Base-by-base conservation (phyloP, 2,888 invertebrate genomes). In the Acanthosepion esculentum region DNA sequence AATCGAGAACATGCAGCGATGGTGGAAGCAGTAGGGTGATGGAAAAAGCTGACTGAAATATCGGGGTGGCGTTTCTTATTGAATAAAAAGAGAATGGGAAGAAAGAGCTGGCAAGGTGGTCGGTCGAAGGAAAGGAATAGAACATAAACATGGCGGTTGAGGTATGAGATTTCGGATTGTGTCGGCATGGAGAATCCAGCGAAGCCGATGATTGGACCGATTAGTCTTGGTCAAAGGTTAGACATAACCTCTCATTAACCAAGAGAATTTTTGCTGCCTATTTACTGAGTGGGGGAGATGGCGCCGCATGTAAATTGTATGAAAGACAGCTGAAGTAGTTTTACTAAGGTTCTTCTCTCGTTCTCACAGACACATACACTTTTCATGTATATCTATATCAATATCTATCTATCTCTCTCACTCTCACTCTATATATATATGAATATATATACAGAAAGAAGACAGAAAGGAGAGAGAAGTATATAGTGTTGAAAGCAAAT, bases 151-250 rank as follows among this genome's bases (percentile, higher is more conserved):
- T n/a, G n/a, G n/a, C n/a, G 78, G n/a, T 78, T 12, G n/a, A 78
- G n/a, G n/a, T 10, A n/a, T 78, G n/a, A n/a, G 78, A 78, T 29
- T 0, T n/a, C 18, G n/a, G n/a, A n/a, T 78, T 12, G 78, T n/a
- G 78, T 78, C n/a, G 78, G 78, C 78, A 78, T 78, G 78, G 78
- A 29, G 18, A 12, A 15, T 78, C n/a, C 78, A 78, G 15, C 29
- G 10, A n/a, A 78, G 78, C 78, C 78, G 8, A 78, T n/a, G 78
- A 78, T 78, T 78, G 78, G 78, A 78, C 8, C 78, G 78, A 78
- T 78, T 78, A 78, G 78, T 78, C n/a, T 78, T 78, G 78, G 78
- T n/a, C n/a, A 78, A n/a, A 78, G 78, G 78, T 78, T 29, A 78
- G 78, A 8, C 78, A 78, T 78, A 8, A 29, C 0, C 78, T 78